Evolutionary conservation across 2,113 vertebrate species (phyloP), one percentile per base, ranked within the genome.

Genomic region (Lichenostomus cassidix): DNA sequence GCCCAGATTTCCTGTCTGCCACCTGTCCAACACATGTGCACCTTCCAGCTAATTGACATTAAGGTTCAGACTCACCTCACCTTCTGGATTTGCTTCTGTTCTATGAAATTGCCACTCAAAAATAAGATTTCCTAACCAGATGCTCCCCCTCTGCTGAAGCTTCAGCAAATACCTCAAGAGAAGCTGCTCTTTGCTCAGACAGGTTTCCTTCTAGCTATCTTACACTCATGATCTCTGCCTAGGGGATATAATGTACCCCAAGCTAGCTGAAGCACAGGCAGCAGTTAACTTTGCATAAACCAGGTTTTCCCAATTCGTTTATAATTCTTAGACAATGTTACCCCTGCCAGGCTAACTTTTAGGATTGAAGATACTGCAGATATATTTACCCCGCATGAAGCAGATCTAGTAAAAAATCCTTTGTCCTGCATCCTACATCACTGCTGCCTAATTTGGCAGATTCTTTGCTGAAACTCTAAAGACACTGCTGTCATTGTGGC

Each of bases 1-100:
- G 28, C 29, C 12, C 68, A 24, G 14, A 16, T 80, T 67, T 79
- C 17, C 42, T 55, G 5, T 4, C 62, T 0, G 0, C 3, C 47
- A 35, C 31, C 28, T 79, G 6, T 8, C 25, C 35, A 63, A 17
- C 10, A 5, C 1, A 8, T 0, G 0, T 27, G 24, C 19, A 65
- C 11, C 42, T n/a, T 25, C 7, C 62, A 73, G 10, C 12, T 16
- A 37, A 64, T 0, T 24, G 47, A 41, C 25, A n/a, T 14, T 3
- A 50, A 39, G 52, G 49, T 37, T 59, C 3, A 8, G 35, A 56
- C 13, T 5, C 35, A 18, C 3, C 12, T 80, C 21, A 56, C 8
- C 37, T 62, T 64, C 35, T 41, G 83, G 42, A 22, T 73, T 69
- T 83, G 70, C 28, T 62, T 58, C 64, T 70, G 24, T 35, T 22